Evolutionary conservation across 2,113 vertebrate species (phyloP).

Genomic region (Dermatemys mawii): DNA sequence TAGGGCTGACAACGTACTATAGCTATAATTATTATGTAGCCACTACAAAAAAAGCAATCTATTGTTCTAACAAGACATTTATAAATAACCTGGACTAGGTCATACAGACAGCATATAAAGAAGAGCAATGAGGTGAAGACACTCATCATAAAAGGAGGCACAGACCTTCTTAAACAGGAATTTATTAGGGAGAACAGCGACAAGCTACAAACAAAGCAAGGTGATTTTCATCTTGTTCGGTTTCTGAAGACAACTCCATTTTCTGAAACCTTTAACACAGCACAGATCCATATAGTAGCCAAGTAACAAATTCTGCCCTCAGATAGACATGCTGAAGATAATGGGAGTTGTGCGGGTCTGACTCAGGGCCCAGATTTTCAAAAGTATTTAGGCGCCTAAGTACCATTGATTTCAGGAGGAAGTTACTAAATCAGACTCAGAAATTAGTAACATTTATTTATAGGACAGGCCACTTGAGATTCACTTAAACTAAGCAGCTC

Average conservation of each 20-base stretch:
- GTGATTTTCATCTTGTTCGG: background rate
- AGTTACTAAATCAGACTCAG: fast-evolving
- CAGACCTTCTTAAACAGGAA: background rate
- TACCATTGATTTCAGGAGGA: background rate
- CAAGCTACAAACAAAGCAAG: fast-evolving
- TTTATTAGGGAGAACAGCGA: conserved; percentile 30
- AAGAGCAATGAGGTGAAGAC: background rate
- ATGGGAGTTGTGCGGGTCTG: background rate
- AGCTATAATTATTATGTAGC: background rate
- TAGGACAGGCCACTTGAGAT: background rate
- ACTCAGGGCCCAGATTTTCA: background rate
- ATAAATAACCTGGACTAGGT: conserved; percentile 26
- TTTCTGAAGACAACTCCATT: background rate
- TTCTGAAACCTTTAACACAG: background rate
- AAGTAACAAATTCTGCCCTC: background rate
- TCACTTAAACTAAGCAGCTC: fast-evolving
- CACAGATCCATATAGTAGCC: background rate
- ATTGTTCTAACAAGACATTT: conserved; percentile 28
- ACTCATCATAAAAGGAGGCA: background rate
- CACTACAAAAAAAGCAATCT: conserved; percentile 60
- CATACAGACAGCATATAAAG: background rate
- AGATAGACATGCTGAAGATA: fast-evolving
- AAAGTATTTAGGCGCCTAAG: background rate
- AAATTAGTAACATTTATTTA: fast-evolving
- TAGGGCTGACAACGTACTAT: conserved; percentile 26